phyloP scores from a whole-genome alignment of 2,888 invertebrate genomes.

The Synanthedon formicaeformis region DNA sequence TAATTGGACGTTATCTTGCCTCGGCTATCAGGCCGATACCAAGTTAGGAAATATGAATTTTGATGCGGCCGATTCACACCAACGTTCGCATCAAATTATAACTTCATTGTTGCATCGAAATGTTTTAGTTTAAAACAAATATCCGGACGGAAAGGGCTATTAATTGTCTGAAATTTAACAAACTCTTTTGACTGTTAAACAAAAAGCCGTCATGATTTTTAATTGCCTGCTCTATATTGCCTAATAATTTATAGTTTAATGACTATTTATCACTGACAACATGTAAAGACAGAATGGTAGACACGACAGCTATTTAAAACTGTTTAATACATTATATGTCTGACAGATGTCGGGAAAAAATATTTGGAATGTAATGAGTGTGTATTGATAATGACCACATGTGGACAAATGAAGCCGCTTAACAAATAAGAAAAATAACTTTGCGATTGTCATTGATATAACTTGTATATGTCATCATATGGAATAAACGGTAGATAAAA shows the following conservation, averaged over 20 bases:
- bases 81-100: conserved; percentile 42
- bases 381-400: no score
- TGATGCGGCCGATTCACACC: conserved; percentile 52
- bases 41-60: conserved; percentile 58
- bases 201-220: no score
- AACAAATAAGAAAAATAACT: background rate
- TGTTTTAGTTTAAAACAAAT: conserved; percentile 48
- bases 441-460: no score
- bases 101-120: conserved; percentile 10
- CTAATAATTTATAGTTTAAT: background rate
- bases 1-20: conserved; percentile 64
- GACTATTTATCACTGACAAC: no score
- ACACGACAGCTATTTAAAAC: conserved; percentile 5
- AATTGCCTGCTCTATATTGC: background rate
- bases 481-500: no score
- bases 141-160: conserved; percentile 30
- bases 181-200: background rate
- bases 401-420: background rate
- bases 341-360: background rate
- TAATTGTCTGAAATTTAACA: conserved; percentile 27
- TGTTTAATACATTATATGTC: conserved; percentile 3
- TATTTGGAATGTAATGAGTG: no score
- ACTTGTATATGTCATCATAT: no score
- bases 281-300: no score
- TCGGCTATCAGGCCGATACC: conserved; percentile 51